Base-by-base conservation (phyloP, 2,113 vertebrate genomes). In the Natator depressus region DNA sequence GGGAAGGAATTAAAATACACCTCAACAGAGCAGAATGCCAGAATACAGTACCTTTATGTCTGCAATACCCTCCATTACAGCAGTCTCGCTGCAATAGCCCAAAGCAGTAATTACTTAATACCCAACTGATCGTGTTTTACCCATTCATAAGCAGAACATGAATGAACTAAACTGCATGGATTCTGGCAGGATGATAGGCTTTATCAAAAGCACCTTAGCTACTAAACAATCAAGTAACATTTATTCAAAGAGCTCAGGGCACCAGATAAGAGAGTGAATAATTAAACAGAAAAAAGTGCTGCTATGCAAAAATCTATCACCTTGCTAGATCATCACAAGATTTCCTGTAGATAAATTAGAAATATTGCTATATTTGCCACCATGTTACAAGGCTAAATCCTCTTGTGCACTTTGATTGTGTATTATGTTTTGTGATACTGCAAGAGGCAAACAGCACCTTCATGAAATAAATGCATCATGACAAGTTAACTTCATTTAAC, bases 151-250 rank as follows among this genome's bases (percentile, higher is more conserved):
- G 42, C 91, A 95, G 93, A 94, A 97, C 84, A 96, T 91, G 97
- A 97, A 96, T 90, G 88, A 97, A 97, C 93, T 88, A 93, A 97
- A 95, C 78, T 95, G 85, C 93, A n/a, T 95, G 93, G 87, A 89
- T 93, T 94, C 89, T 96, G 93, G 78, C 93, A 97, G 31, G 25
- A 69, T n/a, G 94, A 90, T 95, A 89, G 82, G 54, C 87, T 95
- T 94, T 96, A 97, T 95, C 80, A 96, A 96, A 97, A 96, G 90
- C 88, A 92, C 89, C 93, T 89, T 51, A 79, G 82, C 97, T 97
- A 95, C 97, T 98, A 96, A 98, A 97, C 95, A 97, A 95, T 96
- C 91, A 97, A 97, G 89, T 88, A 96, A 94, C 90, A 96, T 95
- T 97, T 98, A 97, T 81, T 80, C 50, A 97, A 98, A 96, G 81